A percentile compares a stretch with the other conserved stretches of the same genome.
Conservation (phyloP, 2,888 invertebrate genomes). For the Idaea dimidiata region DNA sequence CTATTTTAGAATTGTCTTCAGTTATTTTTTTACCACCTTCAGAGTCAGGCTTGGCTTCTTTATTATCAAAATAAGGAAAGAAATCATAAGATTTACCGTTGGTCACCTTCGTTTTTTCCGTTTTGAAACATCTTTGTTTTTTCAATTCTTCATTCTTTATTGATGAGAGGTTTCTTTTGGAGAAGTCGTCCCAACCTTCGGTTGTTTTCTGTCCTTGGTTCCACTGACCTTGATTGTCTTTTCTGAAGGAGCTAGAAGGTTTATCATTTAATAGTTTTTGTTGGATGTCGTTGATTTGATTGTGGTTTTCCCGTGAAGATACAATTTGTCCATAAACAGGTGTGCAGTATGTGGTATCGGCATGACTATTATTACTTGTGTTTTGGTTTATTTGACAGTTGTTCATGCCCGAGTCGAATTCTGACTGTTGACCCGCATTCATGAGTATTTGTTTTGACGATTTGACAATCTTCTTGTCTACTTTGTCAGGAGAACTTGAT, state of each 20-base stretch:
- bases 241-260: constrained; percentile 70
- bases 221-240: constrained; percentile 45
- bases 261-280: constrained; percentile 67
- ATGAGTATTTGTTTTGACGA: constrained; percentile 74
- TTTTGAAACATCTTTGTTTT: constrained; percentile 51
- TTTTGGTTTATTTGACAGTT: constrained; percentile 68
- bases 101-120: constrained; percentile 54
- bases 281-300: constrained; percentile 74
- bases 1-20: constrained; percentile 70
- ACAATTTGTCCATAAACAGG: constrained; percentile 76
- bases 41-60: constrained; percentile 39
- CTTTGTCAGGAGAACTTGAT: constrained; percentile 47
- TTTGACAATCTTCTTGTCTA: constrained; percentile 57
- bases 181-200: constrained; percentile 69
- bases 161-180: constrained; percentile 64
- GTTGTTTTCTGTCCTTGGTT: constrained; percentile 57
- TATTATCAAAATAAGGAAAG: constrained; percentile 75
- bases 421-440: constrained; percentile 74
- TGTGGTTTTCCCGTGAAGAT: constrained; percentile 72
- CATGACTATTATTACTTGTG: constrained; percentile 44
- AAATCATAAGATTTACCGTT: constrained; percentile 72
- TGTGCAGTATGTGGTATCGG: constrained; percentile 72
- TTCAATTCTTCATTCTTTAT: constrained; percentile 59
- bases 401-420: constrained; percentile 76
- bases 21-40: constrained; percentile 27